Evolutionary conservation across 2,113 vertebrate species (phyloP), one percentile per base, ranked within the genome.

Genomic region (Steatornis caripensis): DNA sequence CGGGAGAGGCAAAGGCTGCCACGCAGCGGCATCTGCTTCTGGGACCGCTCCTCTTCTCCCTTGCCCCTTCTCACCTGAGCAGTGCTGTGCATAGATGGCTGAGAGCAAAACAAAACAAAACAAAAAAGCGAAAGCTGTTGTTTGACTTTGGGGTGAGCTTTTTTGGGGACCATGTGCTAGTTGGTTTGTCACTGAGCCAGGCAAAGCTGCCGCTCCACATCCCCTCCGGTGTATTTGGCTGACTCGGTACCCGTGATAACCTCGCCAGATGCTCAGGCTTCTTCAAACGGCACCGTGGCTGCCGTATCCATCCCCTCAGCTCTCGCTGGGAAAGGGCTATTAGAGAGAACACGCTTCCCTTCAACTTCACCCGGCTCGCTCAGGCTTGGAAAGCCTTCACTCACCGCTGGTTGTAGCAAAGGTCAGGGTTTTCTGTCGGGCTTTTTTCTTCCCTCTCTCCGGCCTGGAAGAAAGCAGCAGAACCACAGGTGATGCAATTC

Each of bases 401-500:
- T 68, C 69, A 82, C 76, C 32, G 80, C 43, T 84, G 84, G 37
- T 39, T 76, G 49, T 48, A 87, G 72, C 41, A 89, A 93, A 94
- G 83, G 87, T 84, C 8, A 21, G 80, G 53, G 23, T 22, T 90
- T 94, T 96, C 77, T 92, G 41, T 22, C 0, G 0, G 57, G 23
- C 6, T 78, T 95, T 88, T 77, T 69, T 4, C 32, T 85, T 90
- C 22, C 45, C 30, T 61, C 65, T 88, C 37, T 53, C 34, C 22
- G n/a, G 77, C 48, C 74, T 84, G 65, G 48, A 93, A 92, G 34
- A 93, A 96, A 96, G 85, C 39, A 78, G 60, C 64, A 66, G 79
- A 95, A 89, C 89, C 89, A 77, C 91, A 95, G 95, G 96, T 97
- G 96, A 97, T 87, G 74, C 65, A 89, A 85, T 95, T 95, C 13